Evolutionary conservation across 2,113 vertebrate genomes (phyloP).

Genomic region (Sorex fumeus): DNA sequence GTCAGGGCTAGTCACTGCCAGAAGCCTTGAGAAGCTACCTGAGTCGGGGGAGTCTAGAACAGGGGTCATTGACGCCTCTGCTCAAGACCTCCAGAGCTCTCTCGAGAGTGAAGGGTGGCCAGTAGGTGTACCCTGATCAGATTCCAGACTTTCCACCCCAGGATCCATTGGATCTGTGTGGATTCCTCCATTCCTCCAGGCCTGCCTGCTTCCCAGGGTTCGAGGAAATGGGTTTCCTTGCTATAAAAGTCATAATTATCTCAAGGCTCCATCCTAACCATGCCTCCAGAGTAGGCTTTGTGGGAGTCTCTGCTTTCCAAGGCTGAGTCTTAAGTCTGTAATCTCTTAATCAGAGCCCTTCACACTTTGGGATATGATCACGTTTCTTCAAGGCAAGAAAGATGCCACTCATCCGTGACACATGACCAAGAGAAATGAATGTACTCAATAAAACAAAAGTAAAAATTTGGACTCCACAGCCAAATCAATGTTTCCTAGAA

Average conservation of each 20-base stretch:
- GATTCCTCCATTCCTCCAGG: not conserved
- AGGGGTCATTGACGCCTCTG: not conserved
- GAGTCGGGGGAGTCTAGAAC: not conserved
- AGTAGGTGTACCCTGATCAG: not conserved
- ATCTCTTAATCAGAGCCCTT: not conserved
- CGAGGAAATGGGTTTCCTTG: not conserved
- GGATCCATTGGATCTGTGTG: no score
- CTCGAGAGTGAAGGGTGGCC: not conserved
- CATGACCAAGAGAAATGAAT: no score
- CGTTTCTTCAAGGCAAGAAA: slow-evolving; percentile 47
- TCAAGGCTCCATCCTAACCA: not conserved
- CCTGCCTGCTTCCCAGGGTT: not conserved
- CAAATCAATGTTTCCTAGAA: no score
- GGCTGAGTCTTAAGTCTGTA: slow-evolving; percentile 1
- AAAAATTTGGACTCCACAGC: no score
- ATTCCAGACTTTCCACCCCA: no score
- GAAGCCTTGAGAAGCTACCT: not conserved
- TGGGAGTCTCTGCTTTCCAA: not conserved
- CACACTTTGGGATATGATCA: not conserved
- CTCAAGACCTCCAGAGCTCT: not conserved
- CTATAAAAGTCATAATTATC: not conserved
- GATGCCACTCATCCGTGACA: not conserved
- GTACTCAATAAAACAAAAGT: no score
- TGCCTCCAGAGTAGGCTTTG: no score
- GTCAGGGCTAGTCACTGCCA: not conserved